These are phyloP conservation scores for Argyrosomus regius DNA, from an alignment of 2,797 vertebrate species.

Conservation along the genomic window DNA sequence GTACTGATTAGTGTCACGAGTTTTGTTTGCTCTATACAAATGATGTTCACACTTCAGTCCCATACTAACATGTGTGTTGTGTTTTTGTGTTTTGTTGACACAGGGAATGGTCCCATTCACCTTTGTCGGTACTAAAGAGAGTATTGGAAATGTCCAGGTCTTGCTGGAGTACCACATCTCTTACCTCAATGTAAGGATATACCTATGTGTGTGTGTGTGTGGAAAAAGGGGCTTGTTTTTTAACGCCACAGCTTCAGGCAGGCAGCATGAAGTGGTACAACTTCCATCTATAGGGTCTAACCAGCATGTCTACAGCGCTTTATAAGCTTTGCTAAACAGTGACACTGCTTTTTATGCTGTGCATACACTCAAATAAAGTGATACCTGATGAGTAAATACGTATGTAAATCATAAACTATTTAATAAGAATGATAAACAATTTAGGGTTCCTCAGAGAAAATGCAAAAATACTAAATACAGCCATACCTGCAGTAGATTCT, in stretches of 20 bases:
- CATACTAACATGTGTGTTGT: conserved; percentile 62
- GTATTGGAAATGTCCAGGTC: conserved; percentile 96
- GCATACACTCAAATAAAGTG: not conserved
- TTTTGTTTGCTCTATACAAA: not conserved
- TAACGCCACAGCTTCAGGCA: not conserved
- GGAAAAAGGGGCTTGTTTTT: conserved; percentile 1
- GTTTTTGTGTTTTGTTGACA: conserved; percentile 72
- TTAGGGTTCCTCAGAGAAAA: not conserved
- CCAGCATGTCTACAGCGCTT: not conserved
- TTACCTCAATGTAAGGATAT: conserved; percentile 93
- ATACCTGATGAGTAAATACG: not conserved
- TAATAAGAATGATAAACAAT: not conserved
- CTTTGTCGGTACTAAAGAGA: conserved; percentile 99
- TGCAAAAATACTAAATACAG: not conserved
- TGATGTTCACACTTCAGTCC: conserved; percentile 4
- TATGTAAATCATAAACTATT: not conserved
- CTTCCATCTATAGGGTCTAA: not conserved
- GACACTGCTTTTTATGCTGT: not conserved
- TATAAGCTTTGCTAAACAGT: not conserved
- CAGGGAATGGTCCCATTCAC: conserved; percentile 99
- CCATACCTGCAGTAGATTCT: not conserved
- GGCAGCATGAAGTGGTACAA: not conserved
- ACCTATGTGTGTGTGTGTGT: not conserved
- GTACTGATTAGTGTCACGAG: not conserved
- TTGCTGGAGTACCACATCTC: conserved; percentile 98